Percentiles rank a stretch among this genome's conserved stretches.
Evolutionary conservation across 2,113 vertebrate genomes (phyloP).

Genomic region (Lates calcarifer): DNA sequence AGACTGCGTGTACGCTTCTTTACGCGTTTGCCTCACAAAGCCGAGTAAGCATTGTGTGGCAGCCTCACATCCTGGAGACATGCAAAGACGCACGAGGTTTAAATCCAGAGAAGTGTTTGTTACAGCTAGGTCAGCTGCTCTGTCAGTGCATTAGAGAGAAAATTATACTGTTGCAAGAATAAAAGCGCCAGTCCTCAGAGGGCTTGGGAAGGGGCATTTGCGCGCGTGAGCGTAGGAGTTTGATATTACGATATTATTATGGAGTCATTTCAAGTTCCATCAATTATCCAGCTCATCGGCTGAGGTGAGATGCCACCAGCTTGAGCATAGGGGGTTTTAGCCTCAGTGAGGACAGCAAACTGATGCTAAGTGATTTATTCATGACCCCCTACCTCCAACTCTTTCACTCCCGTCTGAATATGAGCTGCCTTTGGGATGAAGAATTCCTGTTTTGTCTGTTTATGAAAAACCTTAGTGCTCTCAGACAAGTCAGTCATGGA

Average conservation of each 20-base stretch:
- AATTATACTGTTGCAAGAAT: conserved; percentile 42
- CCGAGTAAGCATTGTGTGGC: conserved; percentile 25
- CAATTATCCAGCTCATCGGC: conserved; percentile 59
- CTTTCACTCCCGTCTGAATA: conserved; percentile 34
- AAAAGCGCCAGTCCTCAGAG: conserved; percentile 26
- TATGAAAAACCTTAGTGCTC: conserved; percentile 15
- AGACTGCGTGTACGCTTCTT: conserved; percentile 22
- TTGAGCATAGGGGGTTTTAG: conserved; percentile 44
- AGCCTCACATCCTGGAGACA: conserved; percentile 29
- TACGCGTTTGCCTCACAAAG: conserved; percentile 31
- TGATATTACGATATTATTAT: conserved; percentile 35
- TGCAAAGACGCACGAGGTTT: conserved; percentile 10
- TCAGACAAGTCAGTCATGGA: conserved; percentile 16
- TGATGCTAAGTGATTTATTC: conserved; percentile 60
- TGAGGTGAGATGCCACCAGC: conserved; percentile 57
- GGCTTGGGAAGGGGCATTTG: conserved; percentile 19
- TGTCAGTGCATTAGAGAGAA: conserved; percentile 43
- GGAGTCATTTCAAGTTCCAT: conserved; percentile 53
- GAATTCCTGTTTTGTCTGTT: conserved; percentile 33
- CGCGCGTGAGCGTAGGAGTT: conserved; percentile 34
- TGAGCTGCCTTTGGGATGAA: conserved; percentile 27
- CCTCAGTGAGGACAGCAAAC: conserved; percentile 27
- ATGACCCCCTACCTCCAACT: conserved; percentile 51
- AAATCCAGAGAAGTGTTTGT: conserved; percentile 42
- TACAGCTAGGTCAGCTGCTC: conserved; percentile 56